Percentiles rank a stretch among this genome's conserved stretches.
Evolutionary conservation across 1,140 invertebrate species (phyloP).

Genomic region (Papilio dardanus): DNA sequence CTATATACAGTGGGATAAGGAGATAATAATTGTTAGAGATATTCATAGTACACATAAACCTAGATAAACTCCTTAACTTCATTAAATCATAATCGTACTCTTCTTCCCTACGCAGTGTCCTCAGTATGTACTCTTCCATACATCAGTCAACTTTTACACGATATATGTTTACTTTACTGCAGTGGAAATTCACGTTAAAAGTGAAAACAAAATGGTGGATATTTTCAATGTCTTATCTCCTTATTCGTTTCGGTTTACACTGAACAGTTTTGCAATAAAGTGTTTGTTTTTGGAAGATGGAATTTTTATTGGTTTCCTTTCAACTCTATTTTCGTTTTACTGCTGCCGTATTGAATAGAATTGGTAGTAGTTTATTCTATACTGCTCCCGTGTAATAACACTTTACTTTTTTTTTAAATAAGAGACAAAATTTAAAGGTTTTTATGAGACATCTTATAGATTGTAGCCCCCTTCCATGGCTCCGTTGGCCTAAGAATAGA

Average conservation of each 20-base stretch:
- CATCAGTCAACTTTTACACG: no score
- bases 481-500: no score
- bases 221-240: not conserved
- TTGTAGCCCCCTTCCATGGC: no score
- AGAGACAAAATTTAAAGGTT: no score
- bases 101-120: no score
- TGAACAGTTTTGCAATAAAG: conserved; percentile 47
- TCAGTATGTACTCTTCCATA: not conserved
- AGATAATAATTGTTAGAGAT: no score
- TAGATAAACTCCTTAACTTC: no score
- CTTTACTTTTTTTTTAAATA: conserved; percentile 12
- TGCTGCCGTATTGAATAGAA: conserved; percentile 67
- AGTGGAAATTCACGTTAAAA: not conserved
- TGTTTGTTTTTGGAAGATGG: conserved; percentile 49
- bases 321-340: conserved; percentile 64
- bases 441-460: no score
- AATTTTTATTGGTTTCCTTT: conserved; percentile 54
- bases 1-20: no score
- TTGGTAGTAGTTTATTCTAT: conserved; percentile 55
- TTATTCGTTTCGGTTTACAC: conserved; percentile 32
- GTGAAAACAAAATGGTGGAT: not conserved
- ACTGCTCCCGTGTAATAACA: conserved; percentile 44
- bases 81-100: no score
- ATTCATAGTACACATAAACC: no score
- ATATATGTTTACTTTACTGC: no score